Evolutionary conservation across 2,797 vertebrate species (phyloP).

Genomic region (Allobates femoralis): DNA sequence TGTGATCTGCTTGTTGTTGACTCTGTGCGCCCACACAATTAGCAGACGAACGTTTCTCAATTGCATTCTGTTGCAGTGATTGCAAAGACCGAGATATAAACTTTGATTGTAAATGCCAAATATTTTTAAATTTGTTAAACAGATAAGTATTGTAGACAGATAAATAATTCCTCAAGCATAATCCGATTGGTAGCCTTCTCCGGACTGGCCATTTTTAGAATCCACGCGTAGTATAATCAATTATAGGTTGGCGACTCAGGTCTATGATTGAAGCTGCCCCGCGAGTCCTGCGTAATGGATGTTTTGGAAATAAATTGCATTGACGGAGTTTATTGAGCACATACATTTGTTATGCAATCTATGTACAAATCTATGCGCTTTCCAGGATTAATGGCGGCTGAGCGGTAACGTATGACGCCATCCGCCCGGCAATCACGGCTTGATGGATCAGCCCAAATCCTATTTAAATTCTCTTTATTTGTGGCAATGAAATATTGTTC

Average conservation of each 20-base stretch:
- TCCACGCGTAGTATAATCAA: neutral
- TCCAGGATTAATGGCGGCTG: constrained; percentile 49
- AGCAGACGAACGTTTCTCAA: too few relatives aligned
- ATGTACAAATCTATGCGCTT: constrained; percentile 50
- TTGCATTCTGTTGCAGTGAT: too few relatives aligned
- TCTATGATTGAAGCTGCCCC: constrained; percentile 27
- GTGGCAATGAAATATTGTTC: constrained; percentile 37
- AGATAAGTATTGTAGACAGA: too few relatives aligned
- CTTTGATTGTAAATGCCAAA: neutral
- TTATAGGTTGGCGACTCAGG: constrained; percentile 19
- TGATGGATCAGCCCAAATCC: constrained; percentile 21
- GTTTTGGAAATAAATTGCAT: constrained; percentile 40
- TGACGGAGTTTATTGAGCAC: constrained; percentile 23
- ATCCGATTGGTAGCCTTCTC: neutral
- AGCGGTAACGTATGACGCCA: constrained; percentile 15
- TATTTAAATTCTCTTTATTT: constrained; percentile 44
- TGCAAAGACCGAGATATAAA: too few relatives aligned
- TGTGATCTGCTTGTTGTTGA: too few relatives aligned
- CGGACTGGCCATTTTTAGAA: neutral
- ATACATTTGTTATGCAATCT: constrained; percentile 56
- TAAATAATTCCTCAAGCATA: too few relatives aligned
- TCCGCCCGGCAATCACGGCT: neutral
- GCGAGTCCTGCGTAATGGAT: constrained; percentile 35
- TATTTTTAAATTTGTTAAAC: too few relatives aligned
- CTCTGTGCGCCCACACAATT: too few relatives aligned